Percentiles rank a stretch among this genome's conserved stretches.
Conservation (phyloP, 2,797 vertebrate species). For the Myripristis murdjan region DNA sequence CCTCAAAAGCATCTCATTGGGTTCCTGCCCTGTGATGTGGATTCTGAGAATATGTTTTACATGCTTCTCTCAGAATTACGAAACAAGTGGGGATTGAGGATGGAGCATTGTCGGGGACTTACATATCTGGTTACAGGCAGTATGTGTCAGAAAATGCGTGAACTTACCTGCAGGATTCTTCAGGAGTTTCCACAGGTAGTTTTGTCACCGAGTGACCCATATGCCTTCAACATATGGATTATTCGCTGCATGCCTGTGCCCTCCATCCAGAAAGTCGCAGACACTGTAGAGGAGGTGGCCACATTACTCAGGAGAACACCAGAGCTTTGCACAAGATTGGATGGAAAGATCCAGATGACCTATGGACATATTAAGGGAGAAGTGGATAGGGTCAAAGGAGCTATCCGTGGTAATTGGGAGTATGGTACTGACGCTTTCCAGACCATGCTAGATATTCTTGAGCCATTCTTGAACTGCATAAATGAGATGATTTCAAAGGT, state of each 20-base stretch:
- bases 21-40: slow-evolving; percentile 91
- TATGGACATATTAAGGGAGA: slow-evolving; percentile 91
- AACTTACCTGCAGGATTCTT: slow-evolving; percentile 91
- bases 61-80: slow-evolving; percentile 91
- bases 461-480: slow-evolving; percentile 93
- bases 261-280: slow-evolving; percentile 90
- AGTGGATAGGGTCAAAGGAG: slow-evolving; percentile 89
- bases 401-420: slow-evolving; percentile 91
- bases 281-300: slow-evolving; percentile 92
- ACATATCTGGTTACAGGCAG: slow-evolving; percentile 92
- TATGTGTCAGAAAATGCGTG: slow-evolving; percentile 94
- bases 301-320: slow-evolving; percentile 89
- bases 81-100: slow-evolving; percentile 95
- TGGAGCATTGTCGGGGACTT: slow-evolving; percentile 97
- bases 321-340: slow-evolving; percentile 88
- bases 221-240: slow-evolving; percentile 96
- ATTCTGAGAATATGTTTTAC: slow-evolving; percentile 90
- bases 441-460: slow-evolving; percentile 93
- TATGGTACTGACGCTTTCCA: slow-evolving; percentile 93
- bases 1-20: slow-evolving; percentile 95
- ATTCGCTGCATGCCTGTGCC: slow-evolving; percentile 93
- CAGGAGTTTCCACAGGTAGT: slow-evolving; percentile 96
- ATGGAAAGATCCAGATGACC: slow-evolving; percentile 88
- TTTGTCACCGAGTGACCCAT: slow-evolving; percentile 93
- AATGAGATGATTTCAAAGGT: slow-evolving; percentile 90